Evolutionary conservation across 2,797 vertebrate genomes (phyloP).

Genomic region (Notamacropus eugenii): DNA sequence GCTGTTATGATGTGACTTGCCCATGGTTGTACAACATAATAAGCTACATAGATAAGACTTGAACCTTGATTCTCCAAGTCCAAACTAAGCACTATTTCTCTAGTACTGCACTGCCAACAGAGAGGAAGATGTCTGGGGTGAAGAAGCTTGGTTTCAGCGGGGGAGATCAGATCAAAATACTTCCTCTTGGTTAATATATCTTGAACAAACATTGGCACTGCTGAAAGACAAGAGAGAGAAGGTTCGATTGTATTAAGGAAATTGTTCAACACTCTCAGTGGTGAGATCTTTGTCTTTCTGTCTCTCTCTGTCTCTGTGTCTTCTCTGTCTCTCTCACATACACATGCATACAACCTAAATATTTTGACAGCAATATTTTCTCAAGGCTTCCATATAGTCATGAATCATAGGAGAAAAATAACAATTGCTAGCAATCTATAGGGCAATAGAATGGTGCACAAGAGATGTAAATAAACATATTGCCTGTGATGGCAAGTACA

Average conservation of each 20-base stretch:
- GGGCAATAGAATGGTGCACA: neutral
- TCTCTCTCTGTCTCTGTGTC: neutral
- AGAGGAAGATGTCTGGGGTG: neutral
- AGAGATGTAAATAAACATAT: neutral
- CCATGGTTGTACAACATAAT: neutral
- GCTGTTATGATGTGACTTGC: neutral
- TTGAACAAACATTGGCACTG: neutral
- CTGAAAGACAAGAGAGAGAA: neutral
- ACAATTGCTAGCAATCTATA: neutral
- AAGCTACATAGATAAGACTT: neutral
- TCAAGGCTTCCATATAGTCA: neutral
- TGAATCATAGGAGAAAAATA: neutral
- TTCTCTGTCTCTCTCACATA: neutral
- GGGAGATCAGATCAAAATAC: neutral
- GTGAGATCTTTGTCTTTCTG: neutral
- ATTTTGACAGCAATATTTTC: neutral
- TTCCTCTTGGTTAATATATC: neutral
- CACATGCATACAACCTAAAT: neutral
- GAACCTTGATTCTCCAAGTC: neutral
- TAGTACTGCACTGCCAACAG: neutral
- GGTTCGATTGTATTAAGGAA: neutral
- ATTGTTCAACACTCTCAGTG: neutral
- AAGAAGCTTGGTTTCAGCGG: neutral
- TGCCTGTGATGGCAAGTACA: neutral
- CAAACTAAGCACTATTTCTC: neutral